phyloP scores from a whole-genome alignment of 1,140 invertebrate species.

The Trichonephila clavipes region DNA sequence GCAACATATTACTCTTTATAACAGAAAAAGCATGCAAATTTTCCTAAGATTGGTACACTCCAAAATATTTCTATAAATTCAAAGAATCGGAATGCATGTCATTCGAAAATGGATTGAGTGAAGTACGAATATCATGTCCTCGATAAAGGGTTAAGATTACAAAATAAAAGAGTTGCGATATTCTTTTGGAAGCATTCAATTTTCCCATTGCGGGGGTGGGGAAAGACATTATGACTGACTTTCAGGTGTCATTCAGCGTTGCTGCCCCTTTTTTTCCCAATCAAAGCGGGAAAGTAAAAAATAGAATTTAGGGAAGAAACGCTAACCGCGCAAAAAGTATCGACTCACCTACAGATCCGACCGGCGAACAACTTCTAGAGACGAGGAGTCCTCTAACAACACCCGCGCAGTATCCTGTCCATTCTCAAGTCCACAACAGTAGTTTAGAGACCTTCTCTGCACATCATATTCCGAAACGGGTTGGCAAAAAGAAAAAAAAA shows the following conservation, averaged over 20 bases:
- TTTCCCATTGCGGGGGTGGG: neutral
- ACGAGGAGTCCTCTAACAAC: neutral
- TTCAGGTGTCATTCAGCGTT: conserved; percentile 30
- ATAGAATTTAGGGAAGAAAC: conserved; percentile 21
- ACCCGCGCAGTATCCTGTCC: neutral
- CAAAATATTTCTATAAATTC: too few relatives aligned
- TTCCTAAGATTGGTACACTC: too few relatives aligned
- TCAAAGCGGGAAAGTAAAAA: neutral
- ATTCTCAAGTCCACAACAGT: neutral
- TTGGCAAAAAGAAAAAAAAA: neutral
- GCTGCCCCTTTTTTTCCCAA: neutral
- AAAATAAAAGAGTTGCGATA: too few relatives aligned
- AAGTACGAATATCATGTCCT: too few relatives aligned
- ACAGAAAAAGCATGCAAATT: too few relatives aligned
- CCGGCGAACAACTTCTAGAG: neutral
- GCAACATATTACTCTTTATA: too few relatives aligned
- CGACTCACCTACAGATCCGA: neutral
- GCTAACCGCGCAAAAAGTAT: conserved; percentile 23
- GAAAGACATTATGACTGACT: neutral
- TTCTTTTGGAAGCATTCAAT: too few relatives aligned
- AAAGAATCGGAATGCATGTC: too few relatives aligned
- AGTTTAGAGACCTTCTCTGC: neutral
- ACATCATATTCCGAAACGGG: neutral
- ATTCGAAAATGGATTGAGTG: too few relatives aligned
- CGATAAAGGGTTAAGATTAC: too few relatives aligned